phyloP scores from a whole-genome alignment of 2,888 invertebrate species.

The Patella pellucida region DNA sequence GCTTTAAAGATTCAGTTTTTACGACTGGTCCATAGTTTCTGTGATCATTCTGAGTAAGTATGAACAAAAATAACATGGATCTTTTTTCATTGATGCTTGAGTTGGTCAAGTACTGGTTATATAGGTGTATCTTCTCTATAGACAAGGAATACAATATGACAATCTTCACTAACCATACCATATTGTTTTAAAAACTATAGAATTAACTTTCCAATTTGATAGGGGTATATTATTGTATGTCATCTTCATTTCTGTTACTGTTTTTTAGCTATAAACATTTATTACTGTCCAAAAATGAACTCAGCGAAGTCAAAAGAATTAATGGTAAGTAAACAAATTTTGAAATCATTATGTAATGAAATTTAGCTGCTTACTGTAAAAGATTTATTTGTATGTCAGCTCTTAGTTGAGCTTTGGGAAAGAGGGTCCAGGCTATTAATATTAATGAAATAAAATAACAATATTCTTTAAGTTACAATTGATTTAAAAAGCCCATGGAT shows the following conservation, averaged over 20 bases:
- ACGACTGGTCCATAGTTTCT: constrained; percentile 71
- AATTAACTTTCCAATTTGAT: too few relatives aligned
- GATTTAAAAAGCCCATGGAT: not conserved
- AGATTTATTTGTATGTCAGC: not conserved
- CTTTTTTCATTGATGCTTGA: too few relatives aligned
- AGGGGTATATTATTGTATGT: not conserved
- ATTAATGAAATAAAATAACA: too few relatives aligned
- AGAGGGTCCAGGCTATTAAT: too few relatives aligned
- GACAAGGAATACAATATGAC: too few relatives aligned
- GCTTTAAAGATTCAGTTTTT: constrained; percentile 72
- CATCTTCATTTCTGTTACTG: constrained; percentile 12
- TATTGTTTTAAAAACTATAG: too few relatives aligned
- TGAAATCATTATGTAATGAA: not conserved
- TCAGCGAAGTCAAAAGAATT: constrained; percentile 68
- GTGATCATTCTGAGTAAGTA: constrained; percentile 70
- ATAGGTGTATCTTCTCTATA: too few relatives aligned
- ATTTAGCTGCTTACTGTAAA: not conserved
- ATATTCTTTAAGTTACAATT: too few relatives aligned
- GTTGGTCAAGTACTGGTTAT: too few relatives aligned
- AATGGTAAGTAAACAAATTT: constrained; percentile 55
- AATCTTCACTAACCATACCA: too few relatives aligned
- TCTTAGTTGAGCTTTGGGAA: too few relatives aligned
- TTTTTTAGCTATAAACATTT: constrained; percentile 69
- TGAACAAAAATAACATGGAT: too few relatives aligned
- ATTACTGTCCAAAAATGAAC: constrained; percentile 66